A percentile compares a stretch with the other conserved stretches of the same genome.
Evolutionary conservation across 2,113 vertebrate species (phyloP).

Genomic region (Hyaena hyaena): DNA sequence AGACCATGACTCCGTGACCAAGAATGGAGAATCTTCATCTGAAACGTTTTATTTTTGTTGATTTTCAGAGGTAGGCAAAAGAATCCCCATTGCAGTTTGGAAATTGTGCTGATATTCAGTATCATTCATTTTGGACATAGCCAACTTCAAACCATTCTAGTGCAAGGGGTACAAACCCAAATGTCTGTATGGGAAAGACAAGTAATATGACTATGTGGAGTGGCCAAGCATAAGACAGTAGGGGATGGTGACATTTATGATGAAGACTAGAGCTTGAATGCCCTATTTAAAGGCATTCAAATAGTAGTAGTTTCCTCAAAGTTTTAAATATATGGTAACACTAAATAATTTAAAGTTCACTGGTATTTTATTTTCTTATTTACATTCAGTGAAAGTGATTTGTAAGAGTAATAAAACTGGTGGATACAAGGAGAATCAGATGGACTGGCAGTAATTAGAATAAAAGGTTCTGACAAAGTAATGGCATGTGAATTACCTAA

Average conservation of each 20-base stretch:
- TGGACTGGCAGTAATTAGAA: not conserved
- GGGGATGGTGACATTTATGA: not conserved
- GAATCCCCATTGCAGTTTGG: not conserved
- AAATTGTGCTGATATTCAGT: not conserved
- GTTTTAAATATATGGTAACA: not conserved
- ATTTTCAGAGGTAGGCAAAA: constrained; percentile 7
- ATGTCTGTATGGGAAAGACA: not conserved
- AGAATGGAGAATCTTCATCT: not conserved
- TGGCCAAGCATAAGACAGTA: not conserved
- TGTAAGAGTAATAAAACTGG: not conserved
- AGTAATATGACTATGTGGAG: not conserved
- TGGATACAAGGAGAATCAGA: not conserved
- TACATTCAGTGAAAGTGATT: not conserved
- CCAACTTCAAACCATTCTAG: not conserved
- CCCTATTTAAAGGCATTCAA: not conserved
- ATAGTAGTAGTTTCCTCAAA: not conserved
- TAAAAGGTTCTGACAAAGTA: not conserved
- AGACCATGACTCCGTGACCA: not conserved
- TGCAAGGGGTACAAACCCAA: not conserved
- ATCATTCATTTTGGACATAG: not conserved
- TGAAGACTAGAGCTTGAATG: not conserved
- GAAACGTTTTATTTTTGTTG: constrained; percentile 31
- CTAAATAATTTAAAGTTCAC: not conserved
- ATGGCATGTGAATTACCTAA: not conserved
- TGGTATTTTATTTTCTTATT: constrained; percentile 7